Evolutionary conservation across 1,140 invertebrate genomes (phyloP), one percentile per base, ranked within the genome.

Genomic region (Ceratitis capitata): DNA sequence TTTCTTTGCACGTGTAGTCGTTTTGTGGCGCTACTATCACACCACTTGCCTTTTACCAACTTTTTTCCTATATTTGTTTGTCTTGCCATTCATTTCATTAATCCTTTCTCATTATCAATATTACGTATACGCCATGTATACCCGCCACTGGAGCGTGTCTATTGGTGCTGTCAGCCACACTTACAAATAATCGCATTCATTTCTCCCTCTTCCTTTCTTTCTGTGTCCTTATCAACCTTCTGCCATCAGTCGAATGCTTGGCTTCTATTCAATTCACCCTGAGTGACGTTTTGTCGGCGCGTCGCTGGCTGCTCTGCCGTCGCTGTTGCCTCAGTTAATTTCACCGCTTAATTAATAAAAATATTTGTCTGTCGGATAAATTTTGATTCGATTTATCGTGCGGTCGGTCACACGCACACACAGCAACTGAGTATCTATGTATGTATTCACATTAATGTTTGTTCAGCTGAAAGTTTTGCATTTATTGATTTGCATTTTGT

Each of bases 401-500:
- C 69, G 35, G 19, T 42, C 23, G 35, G 19, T 26, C 16, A 12
- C 64, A 74, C 35, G 14, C 69, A 74, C n/a, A 74, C 35, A 29
- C n/a, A 45, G 19, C 9, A 19, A 19, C 19, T 42, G 14, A 39
- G 19, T 61, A 61, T 16, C 14, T 47, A 47, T 14, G 45, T 29
- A 26, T 29, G 14, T 39, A 69, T 69, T 69, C 4, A n/a, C 64
- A 42, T 69, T n/a, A 69, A 42, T 69, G 35, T 69, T 69, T n/a
- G 39, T 19, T 35, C 64, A n/a, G n/a, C 26, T 69, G 16, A 78
- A 78, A 45, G n/a, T 42, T n/a, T 45, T 78, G 69, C 19, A 23
- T 78, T 78, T 78, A 78, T 78, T 78, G 69, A 78, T 78, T 78
- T 78, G 69, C n/a, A n/a, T 45, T 78, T 78, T 42, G 29, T 1